Conservation (phyloP, 92 coral and sea anemone genomes). For the Pocillopora grandis region DNA sequence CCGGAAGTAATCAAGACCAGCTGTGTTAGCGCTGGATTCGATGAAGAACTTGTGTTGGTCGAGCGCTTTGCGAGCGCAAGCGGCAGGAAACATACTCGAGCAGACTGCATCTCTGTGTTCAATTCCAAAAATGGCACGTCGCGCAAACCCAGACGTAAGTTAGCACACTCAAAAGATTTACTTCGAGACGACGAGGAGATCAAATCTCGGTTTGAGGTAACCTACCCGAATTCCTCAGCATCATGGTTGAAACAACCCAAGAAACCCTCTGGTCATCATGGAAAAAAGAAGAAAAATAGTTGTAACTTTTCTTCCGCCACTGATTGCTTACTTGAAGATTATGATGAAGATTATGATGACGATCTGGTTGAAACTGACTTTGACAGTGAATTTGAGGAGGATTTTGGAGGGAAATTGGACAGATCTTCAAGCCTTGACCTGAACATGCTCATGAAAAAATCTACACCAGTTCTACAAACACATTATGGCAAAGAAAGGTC, state of each 20-base stretch:
- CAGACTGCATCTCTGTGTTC: conserved; percentile 57
- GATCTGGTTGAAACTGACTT: conserved; percentile 1
- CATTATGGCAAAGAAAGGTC: background rate
- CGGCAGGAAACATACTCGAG: background rate
- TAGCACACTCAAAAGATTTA: conserved; percentile 23
- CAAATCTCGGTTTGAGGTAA: conserved; percentile 59
- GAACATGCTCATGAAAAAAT: background rate
- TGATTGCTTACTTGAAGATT: background rate
- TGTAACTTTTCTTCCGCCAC: too few species aligned
- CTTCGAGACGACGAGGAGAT: conserved; percentile 16
- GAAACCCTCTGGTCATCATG: conserved; percentile 7
- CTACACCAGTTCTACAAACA: background rate
- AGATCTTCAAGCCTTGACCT: background rate
- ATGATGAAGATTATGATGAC: conserved; percentile 17
- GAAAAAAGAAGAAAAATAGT: conserved; percentile 15
- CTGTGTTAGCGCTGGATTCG: conserved; percentile 29
- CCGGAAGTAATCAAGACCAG: conserved; percentile 74
- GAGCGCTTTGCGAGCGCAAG: conserved; percentile 40
- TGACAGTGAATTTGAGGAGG: background rate
- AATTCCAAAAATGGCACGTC: conserved; percentile 39
- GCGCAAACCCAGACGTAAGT: conserved; percentile 43
- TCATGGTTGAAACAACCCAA: conserved; percentile 20
- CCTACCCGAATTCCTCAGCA: conserved; percentile 54
- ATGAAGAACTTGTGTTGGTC: conserved; percentile 52
- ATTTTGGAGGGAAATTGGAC: background rate